Percentiles rank a stretch among this genome's conserved stretches.
Conservation (phyloP, 2,888 invertebrate species). For the Hydrotaea diabolus region DNA sequence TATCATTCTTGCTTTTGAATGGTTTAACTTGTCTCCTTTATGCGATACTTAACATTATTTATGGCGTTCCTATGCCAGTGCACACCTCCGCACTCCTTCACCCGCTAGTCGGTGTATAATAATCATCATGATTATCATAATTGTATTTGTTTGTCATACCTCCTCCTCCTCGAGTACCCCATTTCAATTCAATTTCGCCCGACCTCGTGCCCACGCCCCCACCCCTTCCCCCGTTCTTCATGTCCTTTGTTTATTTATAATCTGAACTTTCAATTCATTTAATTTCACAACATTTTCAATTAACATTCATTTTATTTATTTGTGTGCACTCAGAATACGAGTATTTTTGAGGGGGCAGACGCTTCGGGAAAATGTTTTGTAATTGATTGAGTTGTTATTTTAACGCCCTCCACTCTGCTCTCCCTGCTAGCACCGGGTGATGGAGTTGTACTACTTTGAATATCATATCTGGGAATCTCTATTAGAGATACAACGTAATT, state of each 20-base stretch:
- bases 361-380: conserved; percentile 6
- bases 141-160: not conserved
- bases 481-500: conserved; percentile 35
- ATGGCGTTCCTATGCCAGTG: not conserved
- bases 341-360: not conserved
- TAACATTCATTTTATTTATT: conserved; percentile 31
- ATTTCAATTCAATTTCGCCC: no score
- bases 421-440: not conserved
- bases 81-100: no score
- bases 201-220: no score
- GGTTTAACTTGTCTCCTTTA: not conserved
- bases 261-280: conserved; percentile 35
- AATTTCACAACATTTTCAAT: conserved; percentile 40
- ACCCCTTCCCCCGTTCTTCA: not conserved
- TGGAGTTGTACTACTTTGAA: not conserved
- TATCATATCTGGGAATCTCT: not conserved
- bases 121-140: not conserved
- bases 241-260: conserved; percentile 7
- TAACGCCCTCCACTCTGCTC: not conserved
- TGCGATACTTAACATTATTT: conserved; percentile 11
- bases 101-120: not conserved
- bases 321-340: no score
- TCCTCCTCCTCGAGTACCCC: no score
- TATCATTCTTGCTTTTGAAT: conserved; percentile 3
- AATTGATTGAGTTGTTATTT: conserved; percentile 14